Evolutionary conservation across 2,888 invertebrate genomes (phyloP), one percentile per base, ranked within the genome.

Genomic region (Megamerina dolium): DNA sequence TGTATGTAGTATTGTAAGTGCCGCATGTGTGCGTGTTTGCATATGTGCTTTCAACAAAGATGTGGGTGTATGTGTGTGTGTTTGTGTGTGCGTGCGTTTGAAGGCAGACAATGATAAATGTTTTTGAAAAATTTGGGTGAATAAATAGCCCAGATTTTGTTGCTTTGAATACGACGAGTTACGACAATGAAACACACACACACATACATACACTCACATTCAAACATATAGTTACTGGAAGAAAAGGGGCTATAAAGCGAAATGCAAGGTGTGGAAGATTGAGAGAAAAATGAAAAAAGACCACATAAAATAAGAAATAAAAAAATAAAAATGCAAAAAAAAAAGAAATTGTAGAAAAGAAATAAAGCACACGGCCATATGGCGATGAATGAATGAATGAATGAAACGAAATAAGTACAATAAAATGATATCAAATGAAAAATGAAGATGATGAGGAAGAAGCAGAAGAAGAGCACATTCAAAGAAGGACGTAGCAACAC

Each of bases 101-200:
- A 61, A 62, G 59, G 58, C 58, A 58, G 57, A 51, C 6, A 16
- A 44, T 49, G 46, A 49, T 46, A 46, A 46, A 49, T 40, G 45
- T 31, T 45, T n/a, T n/a, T 23, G 55, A 56, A 62, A 56, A 63
- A 62, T 64, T 63, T 61, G 64, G 63, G 62, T 62, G 63, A 62
- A 62, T 64, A 62, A 62, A 61, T 62, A 62, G 55, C 62, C 63
- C 56, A 61, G 61, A 61, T 61, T 61, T 62, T 58, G 60, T 59
- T 58, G 60, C 14, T 31, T 31, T 16, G 31, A 13, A 31, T 27
- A 27, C 27, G 27, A 27, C 13, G 13, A 9, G 19, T 14, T 16
- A 31, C 14, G 14, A 20, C 10, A 21, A 14, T 10, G 21, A 23
- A 36, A 20, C 14, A 36, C 23, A 12, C 27, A n/a, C n/a, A n/a